Conservation (phyloP, 2,888 invertebrate genomes). For the Rhagonycha lutea region DNA sequence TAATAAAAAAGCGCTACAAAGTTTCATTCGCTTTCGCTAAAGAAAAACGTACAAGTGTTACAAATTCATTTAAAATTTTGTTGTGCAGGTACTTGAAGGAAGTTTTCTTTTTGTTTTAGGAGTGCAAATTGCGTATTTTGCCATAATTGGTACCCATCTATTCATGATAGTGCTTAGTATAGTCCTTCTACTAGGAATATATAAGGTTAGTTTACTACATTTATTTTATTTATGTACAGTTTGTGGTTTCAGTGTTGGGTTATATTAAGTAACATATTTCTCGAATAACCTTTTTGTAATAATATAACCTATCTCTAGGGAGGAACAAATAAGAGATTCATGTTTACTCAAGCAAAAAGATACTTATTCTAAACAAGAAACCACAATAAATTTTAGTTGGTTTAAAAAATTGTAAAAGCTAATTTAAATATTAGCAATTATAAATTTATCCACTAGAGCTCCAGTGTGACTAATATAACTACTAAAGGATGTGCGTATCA, state of each 20-base stretch:
- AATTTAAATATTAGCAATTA: too few relatives aligned
- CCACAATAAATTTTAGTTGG: neutral
- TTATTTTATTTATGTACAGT: neutral
- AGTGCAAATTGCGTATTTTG: conserved; percentile 79
- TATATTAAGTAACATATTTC: neutral
- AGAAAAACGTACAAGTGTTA: neutral
- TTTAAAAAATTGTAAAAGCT: too few relatives aligned
- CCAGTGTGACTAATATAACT: too few relatives aligned
- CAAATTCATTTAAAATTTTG: conserved; percentile 22
- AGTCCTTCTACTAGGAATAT: conserved; percentile 72
- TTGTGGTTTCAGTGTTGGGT: neutral
- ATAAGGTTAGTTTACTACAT: conserved; percentile 65
- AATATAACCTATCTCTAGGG: neutral
- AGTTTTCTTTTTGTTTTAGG: conserved; percentile 61
- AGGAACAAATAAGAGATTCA: neutral
- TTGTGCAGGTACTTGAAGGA: neutral
- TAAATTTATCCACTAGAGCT: too few relatives aligned
- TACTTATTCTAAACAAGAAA: neutral
- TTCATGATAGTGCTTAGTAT: conserved; percentile 76
- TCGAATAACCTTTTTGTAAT: neutral
- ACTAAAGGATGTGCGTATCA: too few relatives aligned
- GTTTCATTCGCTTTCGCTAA: neutral
- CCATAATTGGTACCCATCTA: conserved; percentile 79
- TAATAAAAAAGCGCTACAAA: neutral
- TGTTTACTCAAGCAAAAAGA: neutral